Evolutionary conservation across 2,888 invertebrate genomes (phyloP).

Genomic region (Fissipunctia ypsillon): DNA sequence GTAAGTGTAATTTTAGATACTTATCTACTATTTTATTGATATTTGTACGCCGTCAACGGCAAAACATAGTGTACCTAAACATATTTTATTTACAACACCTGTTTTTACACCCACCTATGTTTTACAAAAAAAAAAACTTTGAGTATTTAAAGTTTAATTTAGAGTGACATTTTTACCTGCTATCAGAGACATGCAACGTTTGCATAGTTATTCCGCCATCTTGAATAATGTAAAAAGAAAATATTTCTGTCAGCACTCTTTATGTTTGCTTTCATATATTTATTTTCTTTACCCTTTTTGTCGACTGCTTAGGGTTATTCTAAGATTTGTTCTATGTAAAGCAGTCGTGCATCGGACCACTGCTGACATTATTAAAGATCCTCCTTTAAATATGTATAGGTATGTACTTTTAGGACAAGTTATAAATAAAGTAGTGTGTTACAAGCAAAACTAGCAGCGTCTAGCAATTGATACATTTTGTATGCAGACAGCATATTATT

Average conservation of each 20-base stretch:
- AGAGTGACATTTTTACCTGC: neutral
- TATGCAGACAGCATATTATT: too few species aligned
- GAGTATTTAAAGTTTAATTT: too few species aligned
- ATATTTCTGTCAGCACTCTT: slow-evolving; percentile 32
- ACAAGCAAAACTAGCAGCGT: neutral
- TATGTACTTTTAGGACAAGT: neutral
- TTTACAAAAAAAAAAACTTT: too few species aligned
- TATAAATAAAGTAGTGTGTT: neutral
- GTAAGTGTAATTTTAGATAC: too few species aligned
- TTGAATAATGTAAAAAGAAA: slow-evolving; percentile 24
- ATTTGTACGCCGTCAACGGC: too few species aligned
- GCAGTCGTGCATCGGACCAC: neutral
- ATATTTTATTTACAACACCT: too few species aligned
- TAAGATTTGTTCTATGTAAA: slow-evolving; percentile 23
- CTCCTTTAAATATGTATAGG: neutral
- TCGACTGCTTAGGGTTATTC: slow-evolving; percentile 8
- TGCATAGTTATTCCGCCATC: slow-evolving; percentile 27
- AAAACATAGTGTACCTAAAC: too few species aligned
- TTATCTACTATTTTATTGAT: too few species aligned
- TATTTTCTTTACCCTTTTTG: slow-evolving; percentile 15
- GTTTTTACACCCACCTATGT: too few species aligned
- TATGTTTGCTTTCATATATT: slow-evolving; percentile 3
- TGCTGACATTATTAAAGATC: slow-evolving; percentile 10
- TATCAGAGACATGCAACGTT: slow-evolving; percentile 12
- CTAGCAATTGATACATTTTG: neutral